Base-by-base conservation (phyloP, 2,888 invertebrate genomes). In the Hirtodrosophila alboralis region DNA sequence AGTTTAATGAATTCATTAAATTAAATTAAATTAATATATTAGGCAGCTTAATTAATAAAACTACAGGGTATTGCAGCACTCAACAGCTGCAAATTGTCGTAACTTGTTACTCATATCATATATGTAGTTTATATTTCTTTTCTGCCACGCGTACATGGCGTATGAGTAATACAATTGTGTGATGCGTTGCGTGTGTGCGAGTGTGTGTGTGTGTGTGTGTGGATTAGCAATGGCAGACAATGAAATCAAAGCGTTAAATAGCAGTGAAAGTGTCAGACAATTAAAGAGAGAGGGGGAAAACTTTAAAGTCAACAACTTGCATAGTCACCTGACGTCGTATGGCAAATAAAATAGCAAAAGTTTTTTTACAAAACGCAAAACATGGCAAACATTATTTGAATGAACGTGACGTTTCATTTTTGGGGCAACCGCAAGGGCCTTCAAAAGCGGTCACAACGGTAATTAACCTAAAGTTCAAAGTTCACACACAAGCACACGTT, bases 391-490 rank as follows among this genome's bases (percentile, higher is more conserved):
- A 23, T 36, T 45, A n/a, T 51, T 58, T 45, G 9, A 58, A 36
- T 31, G 26, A 34, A 49, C 31, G 28, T 33, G 30, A 28, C 33
- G 23, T 18, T 27, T 28, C 4, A 10, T 26, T 31, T 47, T 12
- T 23, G 60, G 14, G 16, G 28, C 21, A 33, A 12, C 14, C 33
- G 8, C 14, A 31, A 31, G 26, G 51, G 28, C 38, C 44, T 51
- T 44, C 38, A 70, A 81, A 65, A 37, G 59, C 48, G 76, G 75
- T 69, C 81, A 79, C 64, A 66, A 63, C 69, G 67, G 77, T 73
- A 85, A 86, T 86, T 87, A 88, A 80, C 75, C 79, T 37, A 79
- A 81, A 88, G 88, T 87, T 89, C 83, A 87, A 87, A 89, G 88
- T 80, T 89, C 87, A 79, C 41, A 43, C 54, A 63, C 51, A 36